Evolutionary conservation across 2,888 invertebrate genomes (phyloP), one percentile per base, ranked within the genome.

Genomic region (Aleiodes leptofemur): DNA sequence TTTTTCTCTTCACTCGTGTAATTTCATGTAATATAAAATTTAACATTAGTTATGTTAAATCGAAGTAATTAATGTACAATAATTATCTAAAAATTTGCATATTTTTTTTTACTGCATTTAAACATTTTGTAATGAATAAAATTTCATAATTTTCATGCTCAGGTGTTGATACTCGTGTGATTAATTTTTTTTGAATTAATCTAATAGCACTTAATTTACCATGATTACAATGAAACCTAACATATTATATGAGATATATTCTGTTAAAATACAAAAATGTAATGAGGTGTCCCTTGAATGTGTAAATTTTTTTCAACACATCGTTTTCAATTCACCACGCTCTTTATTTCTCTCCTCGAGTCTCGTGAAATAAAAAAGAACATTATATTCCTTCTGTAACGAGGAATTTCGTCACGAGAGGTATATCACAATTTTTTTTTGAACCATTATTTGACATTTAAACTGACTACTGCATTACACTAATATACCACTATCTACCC

Each of bases 251-350:
- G 48, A 23, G 23, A 50, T 66, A 53, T 57, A 51, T 57, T 50
- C 69, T 6, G 14, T 4, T 61, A 56, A 59, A 51, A 56, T 70
- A 72, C 80, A 80, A 81, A 79, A 78, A 76, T 77, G 77, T 80
- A 81, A 81, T 80, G 80, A 81, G 80, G 64, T 43, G 59, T 73
- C 74, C 78, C 61, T 79, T 74, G 78, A 78, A 73, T 76, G 74
- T 77, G 74, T 73, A 75, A 66, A 76, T 75, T 69, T 75, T 70
- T 34, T 76, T 51, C 68, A 76, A 61, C 61, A 73, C 50, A 70
- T 43, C 34, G 56, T 55, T 43, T 59, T 14, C 72, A 57, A 53
- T 71, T 56, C 57, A 16, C 50, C 75, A 76, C 76, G 72, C 69
- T 73, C 69, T 64, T 69, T 64, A 69, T 57, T 55, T 71, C 9